Evolutionary conservation across 2,113 vertebrate genomes (phyloP), one percentile per base, ranked within the genome.

Genomic region (Etheostoma cragini): DNA sequence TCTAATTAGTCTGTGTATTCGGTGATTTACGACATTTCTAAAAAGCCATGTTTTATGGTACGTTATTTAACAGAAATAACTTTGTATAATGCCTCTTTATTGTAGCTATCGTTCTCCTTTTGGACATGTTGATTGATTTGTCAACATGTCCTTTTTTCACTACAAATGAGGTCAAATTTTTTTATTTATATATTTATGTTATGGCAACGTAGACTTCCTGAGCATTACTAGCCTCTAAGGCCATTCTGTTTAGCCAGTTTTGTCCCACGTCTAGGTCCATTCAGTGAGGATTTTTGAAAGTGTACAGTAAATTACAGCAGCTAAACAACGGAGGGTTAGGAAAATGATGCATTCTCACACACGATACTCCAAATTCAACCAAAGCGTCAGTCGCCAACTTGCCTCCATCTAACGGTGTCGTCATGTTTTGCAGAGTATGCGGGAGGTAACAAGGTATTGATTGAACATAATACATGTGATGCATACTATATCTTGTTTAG

Each of bases 21-120:
- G 22, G 5, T 3, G 19, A 76, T 35, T n/a, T 24, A 8, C 14
- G n/a, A 30, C 47, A 65, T 60, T 64, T 77, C 33, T 72, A 22
- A 72, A 58, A 35, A 33, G 24, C 15, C 60, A n/a, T 46, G 45
- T 65, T 38, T 47, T 24, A 69, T 69, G 63, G 17, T 56, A 24
- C 0, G 0, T 46, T 68, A 60, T 45, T 76, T 46, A 52, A 35
- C 24, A 58, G 24, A 8, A 77, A 60, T 72, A 62, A 49, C 38
- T 49, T 14, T 8, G 17, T 64, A 53, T 8, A 62, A 75, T 7
- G 13, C 2, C 21, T 61, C 24, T 46, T 64, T 30, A 46, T 78
- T 64, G 3, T 1, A 10, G 17, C 10, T 50, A 45, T 5, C 57
- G 3, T 50, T 46, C 4, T 56, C 8, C 17, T 42, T 67, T 69